Conservation (phyloP, 2,797 vertebrate species). For the Emys orbicularis region DNA sequence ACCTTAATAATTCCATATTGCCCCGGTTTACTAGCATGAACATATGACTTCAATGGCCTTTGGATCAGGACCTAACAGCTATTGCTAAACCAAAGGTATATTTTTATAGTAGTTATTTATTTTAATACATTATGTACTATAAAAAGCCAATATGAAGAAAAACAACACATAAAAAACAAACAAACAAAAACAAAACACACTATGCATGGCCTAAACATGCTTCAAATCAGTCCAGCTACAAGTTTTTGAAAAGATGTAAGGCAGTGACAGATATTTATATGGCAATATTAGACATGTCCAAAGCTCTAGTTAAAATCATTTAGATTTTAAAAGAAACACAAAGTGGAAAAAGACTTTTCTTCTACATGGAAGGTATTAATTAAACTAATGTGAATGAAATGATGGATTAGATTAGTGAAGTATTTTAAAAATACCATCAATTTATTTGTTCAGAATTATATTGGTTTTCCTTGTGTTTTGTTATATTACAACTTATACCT, state of each 20-base stretch:
- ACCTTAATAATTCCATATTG: neutral
- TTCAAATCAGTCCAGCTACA: neutral
- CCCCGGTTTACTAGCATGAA: neutral
- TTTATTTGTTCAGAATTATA: neutral
- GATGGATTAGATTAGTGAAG: neutral
- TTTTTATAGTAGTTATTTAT: neutral
- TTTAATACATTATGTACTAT: neutral
- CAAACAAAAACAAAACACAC: neutral
- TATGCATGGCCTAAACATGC: neutral
- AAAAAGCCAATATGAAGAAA: rapidly evolving
- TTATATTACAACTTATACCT: neutral
- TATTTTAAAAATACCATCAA: neutral
- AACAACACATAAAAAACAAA: neutral
- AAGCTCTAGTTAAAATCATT: conserved; percentile 9
- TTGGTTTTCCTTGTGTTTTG: neutral
- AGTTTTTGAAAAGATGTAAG: neutral
- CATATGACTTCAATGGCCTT: neutral
- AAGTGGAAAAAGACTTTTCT: neutral
- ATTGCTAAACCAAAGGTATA: neutral
- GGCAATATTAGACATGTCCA: neutral
- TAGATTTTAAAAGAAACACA: neutral
- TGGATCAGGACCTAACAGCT: neutral
- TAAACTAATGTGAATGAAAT: neutral
- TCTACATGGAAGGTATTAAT: conserved; percentile 7
- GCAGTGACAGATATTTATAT: neutral